phyloP scores from a whole-genome alignment of 2,113 vertebrate species.

The Pelmatolapia mariae region DNA sequence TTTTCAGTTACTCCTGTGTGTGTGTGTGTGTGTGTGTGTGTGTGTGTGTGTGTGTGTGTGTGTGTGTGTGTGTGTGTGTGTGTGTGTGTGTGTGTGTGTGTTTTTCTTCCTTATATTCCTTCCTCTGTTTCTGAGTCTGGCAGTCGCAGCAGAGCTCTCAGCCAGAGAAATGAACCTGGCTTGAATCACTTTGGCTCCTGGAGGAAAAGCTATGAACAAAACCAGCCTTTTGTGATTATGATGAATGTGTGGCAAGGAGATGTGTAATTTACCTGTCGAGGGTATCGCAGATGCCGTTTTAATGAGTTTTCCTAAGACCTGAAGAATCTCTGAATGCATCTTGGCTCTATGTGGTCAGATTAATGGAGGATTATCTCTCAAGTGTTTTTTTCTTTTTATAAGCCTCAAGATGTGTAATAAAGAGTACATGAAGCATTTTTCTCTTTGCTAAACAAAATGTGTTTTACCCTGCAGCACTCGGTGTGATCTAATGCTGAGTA shows the following conservation, averaged over 20 bases:
- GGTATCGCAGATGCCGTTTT: constrained; percentile 35
- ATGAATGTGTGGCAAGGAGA: constrained; percentile 37
- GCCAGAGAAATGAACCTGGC: constrained; percentile 46
- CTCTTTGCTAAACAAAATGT: not conserved
- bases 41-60: not conserved
- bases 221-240: constrained; percentile 37
- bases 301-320: constrained; percentile 55
- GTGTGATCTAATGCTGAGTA: not conserved
- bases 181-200: constrained; percentile 14
- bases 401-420: not conserved
- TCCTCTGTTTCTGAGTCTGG: constrained; percentile 21
- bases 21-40: not conserved
- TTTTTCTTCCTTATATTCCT: not conserved
- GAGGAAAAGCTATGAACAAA: constrained; percentile 7
- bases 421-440: not conserved
- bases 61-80: not conserved
- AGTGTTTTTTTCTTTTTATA: not conserved
- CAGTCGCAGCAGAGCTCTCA: not conserved
- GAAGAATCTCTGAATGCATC: not conserved
- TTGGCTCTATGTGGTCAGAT: not conserved
- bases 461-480: not conserved
- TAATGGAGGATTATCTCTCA: constrained; percentile 6
- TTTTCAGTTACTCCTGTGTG: not conserved
- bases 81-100: not conserved
- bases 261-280: constrained; percentile 55